Base-by-base conservation (phyloP, 1,140 invertebrate species). In the Bradynema listronoti region DNA sequence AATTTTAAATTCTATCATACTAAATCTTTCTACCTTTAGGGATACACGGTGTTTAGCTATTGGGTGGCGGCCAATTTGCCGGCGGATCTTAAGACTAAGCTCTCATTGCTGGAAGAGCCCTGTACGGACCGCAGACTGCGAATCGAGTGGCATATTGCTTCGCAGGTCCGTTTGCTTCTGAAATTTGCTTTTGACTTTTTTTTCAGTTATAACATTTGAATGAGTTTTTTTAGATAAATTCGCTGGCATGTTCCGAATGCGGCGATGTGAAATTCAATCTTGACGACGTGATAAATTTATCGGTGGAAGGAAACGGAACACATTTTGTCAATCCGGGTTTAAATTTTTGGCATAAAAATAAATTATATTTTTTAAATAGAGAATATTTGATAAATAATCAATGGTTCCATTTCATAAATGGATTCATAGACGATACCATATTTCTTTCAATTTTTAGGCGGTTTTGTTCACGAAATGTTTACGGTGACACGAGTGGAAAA, bases 251-350 rank as follows among this genome's bases (percentile, higher is more conserved):
- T 22, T 22, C 27, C 32, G 11, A 1, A 7, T 57, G 56, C 36
- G 56, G 22, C 19, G 16, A 57, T 14, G 22, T 57, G 14, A 59
- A 58, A 32, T 27, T 19, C 11, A 55, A 57, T 9, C 7, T 57
- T 1, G 59, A 61, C 25, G 56, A 57, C 24, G 29, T 57, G 0
- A 19, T 57, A 6, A 57, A 57, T 61, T 27, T 57, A 7, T 58
- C 53, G 27, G 56, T 30, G 22, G 56, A 57, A 27, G 56, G 54
- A 14, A 57, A 58, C 29, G 53, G 51, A 9, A 58, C 56, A 29
- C 50, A 57, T 5, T 57, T 57, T 61, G 56, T 57, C 5, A 57
- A 57, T 57, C 56, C 56, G 32, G 22, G 56, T 54, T 3, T 22
- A 27, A 16, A n/a, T 19, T 39, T 14, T 14, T 19, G 14, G 36